Evolutionary conservation across 1,140 invertebrate species (phyloP), one percentile per base, ranked within the genome.

Genomic region (Atta cephalotes): DNA sequence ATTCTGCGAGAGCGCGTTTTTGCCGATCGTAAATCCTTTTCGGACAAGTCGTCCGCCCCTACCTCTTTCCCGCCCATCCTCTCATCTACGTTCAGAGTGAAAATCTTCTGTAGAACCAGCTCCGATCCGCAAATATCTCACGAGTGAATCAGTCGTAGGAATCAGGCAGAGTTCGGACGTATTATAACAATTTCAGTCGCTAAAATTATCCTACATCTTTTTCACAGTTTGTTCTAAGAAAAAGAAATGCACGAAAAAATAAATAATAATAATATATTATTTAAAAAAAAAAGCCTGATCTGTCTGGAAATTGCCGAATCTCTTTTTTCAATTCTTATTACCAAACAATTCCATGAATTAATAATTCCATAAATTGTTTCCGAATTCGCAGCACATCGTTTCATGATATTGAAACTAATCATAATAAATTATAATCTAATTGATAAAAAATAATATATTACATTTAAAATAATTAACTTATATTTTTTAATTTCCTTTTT

Each of bases 11-110:
- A 72, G 66, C 76, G 74, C 53, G 58, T 87, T 90, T 87, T 89
- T 87, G 68, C 25, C 63, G 72, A 90, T 89, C 88, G 88, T 90
- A 90, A 90, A 90, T 90, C 89, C 84, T 89, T 90, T 87, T 89
- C 86, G 80, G 88, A 89, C 89, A 85, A 84, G 66, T 62, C 63
- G 25, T 51, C 21, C 76, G 49, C 39, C 56, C 18, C 65, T 45
- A 53, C 21, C 49, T 31, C 62, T 28, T 51, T 51, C 66, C 39
- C 53, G 68, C 35, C 39, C 66, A 14, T 49, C 66, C 66, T 70
- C 66, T 51, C 66, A n/a, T 53, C 25, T 45, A 49, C 51, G n/a
- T 49, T 56, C 53, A 14, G 58, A 85, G 74, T 85, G 88, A 90
- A 90, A 90, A 90, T 89, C 85, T 60, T 85, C 85, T 31, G 51